Conservation (phyloP, 2,113 vertebrate genomes). For the Corvus moneduloides region DNA sequence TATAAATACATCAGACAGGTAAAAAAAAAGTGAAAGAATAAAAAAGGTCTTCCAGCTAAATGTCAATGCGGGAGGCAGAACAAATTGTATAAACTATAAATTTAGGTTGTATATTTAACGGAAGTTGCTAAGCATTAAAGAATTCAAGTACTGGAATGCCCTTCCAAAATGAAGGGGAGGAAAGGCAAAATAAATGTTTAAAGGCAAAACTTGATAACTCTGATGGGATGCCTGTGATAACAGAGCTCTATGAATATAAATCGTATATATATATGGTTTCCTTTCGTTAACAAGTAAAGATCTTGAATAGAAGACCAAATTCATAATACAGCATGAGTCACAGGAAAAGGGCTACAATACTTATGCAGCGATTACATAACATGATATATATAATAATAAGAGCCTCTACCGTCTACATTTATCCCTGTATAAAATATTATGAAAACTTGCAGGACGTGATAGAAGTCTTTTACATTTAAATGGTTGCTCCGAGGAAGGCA, state of each 20-base stretch:
- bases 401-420: not conserved
- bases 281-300: not conserved
- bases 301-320: not conserved
- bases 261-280: not conserved
- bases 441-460: not conserved
- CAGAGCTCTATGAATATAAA: not conserved
- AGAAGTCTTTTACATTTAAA: not conserved
- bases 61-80: not conserved
- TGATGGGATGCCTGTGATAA: not conserved
- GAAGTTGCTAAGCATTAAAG: not conserved
- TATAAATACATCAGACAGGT: slow-evolving; percentile 10
- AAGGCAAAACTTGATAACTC: not conserved
- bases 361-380: not conserved
- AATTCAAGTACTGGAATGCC: not conserved
- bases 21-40: not conserved
- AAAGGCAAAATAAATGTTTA: not conserved
- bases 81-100: not conserved
- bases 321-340: not conserved
- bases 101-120: not conserved
- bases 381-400: not conserved
- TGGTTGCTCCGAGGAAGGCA: not conserved
- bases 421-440: not conserved
- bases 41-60: not conserved
- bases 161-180: not conserved
- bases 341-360: not conserved